These are phyloP conservation scores for Ophion obscuratus DNA, from an alignment of 2,888 invertebrate species.

Conservation along the genomic window DNA sequence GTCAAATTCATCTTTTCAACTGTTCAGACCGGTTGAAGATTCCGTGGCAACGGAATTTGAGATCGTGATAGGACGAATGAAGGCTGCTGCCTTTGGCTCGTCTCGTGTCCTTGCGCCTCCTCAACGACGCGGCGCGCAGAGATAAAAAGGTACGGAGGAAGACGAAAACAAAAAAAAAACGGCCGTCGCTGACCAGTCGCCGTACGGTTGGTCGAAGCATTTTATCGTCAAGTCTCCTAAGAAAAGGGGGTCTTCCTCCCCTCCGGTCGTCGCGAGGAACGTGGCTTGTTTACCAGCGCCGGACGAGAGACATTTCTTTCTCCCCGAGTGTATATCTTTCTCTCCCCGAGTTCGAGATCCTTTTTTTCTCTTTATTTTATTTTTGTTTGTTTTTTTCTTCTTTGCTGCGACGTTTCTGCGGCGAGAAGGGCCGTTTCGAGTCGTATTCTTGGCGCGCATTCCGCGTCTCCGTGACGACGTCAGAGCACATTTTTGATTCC, in stretches of 20 bases:
- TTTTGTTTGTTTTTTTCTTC: not conserved
- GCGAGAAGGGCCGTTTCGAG: constrained; percentile 27
- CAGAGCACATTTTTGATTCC: constrained; percentile 1
- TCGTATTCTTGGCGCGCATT: constrained; percentile 33
- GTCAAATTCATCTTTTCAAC: not conserved
- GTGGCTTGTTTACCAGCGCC: constrained; percentile 50
- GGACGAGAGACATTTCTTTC: constrained; percentile 64
- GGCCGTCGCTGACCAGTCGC: constrained; percentile 46
- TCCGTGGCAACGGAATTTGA: constrained; percentile 23
- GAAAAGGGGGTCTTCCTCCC: constrained; percentile 45
- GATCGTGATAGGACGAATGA: not conserved
- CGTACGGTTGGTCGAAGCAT: constrained; percentile 48
- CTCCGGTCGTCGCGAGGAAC: constrained; percentile 38
- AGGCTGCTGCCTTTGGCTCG: constrained; percentile 35
- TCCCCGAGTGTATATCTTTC: constrained; percentile 40
- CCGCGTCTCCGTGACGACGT: constrained; percentile 17
- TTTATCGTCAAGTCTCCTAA: constrained; percentile 62
- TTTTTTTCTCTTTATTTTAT: constrained; percentile 33
- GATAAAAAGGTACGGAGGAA: constrained; percentile 9
- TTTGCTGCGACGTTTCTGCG: constrained; percentile 14
- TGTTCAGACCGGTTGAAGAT: not conserved
- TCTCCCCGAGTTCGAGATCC: constrained; percentile 32
- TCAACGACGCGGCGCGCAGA: constrained; percentile 25
- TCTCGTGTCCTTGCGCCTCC: constrained; percentile 49
- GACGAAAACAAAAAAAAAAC: constrained; percentile 30